phyloP scores from a whole-genome alignment of 2,113 vertebrate genomes.

The Pygoscelis antarcticus region DNA sequence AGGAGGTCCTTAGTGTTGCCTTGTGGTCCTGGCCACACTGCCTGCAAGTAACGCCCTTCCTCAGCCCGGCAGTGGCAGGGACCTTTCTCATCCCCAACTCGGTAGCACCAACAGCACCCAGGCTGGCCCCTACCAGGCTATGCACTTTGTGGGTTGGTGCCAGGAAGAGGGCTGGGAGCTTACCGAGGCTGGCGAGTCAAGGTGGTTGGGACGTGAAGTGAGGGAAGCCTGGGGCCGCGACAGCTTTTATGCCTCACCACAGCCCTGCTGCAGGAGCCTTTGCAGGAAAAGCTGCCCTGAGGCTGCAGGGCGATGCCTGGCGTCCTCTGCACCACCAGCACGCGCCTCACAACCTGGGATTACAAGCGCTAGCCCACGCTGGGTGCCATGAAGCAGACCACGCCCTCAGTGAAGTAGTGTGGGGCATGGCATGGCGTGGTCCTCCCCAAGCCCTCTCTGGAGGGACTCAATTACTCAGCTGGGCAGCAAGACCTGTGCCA shows the following conservation, averaged over 20 bases:
- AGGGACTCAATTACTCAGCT: neutral
- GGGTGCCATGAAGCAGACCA: neutral
- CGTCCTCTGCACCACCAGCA: neutral
- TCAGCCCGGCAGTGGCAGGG: neutral
- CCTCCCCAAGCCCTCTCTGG: neutral
- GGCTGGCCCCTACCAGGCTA: neutral
- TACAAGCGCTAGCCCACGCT: neutral
- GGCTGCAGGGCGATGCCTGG: neutral
- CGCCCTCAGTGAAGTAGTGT: neutral
- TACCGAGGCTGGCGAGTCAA: neutral
- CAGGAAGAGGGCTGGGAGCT: neutral
- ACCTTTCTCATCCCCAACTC: neutral
- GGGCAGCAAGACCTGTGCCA: neutral
- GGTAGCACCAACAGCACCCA: neutral
- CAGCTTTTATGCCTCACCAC: neutral
- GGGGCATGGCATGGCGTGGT: neutral
- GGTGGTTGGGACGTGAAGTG: neutral
- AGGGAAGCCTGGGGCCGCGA: neutral
- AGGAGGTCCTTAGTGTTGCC: neutral
- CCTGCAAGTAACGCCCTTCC: neutral
- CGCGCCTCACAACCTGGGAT: too few species aligned
- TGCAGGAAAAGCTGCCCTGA: neutral
- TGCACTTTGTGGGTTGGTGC: neutral
- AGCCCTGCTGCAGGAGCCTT: neutral
- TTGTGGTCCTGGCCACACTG: neutral